Base-by-base conservation (phyloP, 2,113 vertebrate species). In the Pelmatolapia mariae region DNA sequence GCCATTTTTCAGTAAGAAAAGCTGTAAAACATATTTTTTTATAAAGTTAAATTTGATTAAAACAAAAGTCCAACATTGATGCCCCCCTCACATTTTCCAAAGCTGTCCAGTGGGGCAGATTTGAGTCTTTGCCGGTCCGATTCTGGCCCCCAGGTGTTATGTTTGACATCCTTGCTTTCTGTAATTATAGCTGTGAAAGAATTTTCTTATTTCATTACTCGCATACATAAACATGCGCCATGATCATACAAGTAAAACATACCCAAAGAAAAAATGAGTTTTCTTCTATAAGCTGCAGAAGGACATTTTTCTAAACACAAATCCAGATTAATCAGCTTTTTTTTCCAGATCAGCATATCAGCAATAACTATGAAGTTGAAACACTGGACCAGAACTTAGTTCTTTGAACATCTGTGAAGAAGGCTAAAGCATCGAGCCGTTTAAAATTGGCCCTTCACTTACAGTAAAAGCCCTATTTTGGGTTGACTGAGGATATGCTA, bases 71-170 rank as follows among this genome's bases (percentile, higher is more conserved):
- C 56, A 59, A 31, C 26, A 29, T 29, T 59, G 1, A 29, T 59
- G 12, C 7, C 56, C 56, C 3, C 0, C 24, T 57, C 12, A 29
- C 12, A 29, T 2, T 59, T 59, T 29, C 1, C 24, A 59, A 29
- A 59, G 13, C 56, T 16, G 56, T 59, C 13, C 56, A 3, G 0
- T 59, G 0, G 3, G 13, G 0, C 24, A 0, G 1, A 31, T 31
- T 31, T 29, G 13, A 59, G 1, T 16, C 13, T 29, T 31, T 59
- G 26, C 5, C 5, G 24, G 26, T 29, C 26, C 8, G 0, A 31
- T 31, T 59, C 26, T 59, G 1, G 53, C 5, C 56, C 26, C 56
- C 56, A 4, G 26, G 1, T 9, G 2, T 29, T 29, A 16, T 9
- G 26, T 29, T 31, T 59, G 26, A 61, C 57, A 61, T 8, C 3